These are phyloP conservation scores for Petrocephalus sullivani DNA, from an alignment of 2,797 vertebrate species.

Conservation along the genomic window DNA sequence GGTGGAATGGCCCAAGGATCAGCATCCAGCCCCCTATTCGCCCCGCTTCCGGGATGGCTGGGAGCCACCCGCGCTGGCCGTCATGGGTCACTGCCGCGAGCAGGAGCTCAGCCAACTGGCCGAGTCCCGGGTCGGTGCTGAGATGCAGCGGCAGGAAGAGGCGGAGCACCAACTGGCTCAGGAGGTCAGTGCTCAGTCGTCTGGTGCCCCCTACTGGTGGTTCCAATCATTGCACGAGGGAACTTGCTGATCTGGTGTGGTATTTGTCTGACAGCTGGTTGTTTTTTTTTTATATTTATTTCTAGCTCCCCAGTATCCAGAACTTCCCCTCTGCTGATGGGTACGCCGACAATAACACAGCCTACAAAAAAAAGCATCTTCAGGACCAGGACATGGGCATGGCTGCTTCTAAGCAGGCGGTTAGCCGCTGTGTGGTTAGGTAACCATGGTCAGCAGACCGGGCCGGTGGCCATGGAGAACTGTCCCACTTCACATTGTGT, in stretches of 20 bases:
- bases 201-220: conserved; percentile 33
- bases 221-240: conserved; percentile 35
- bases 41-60: conserved; percentile 85
- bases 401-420: conserved; percentile 74
- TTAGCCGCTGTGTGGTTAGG: conserved; percentile 76
- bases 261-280: not conserved
- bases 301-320: conserved; percentile 59
- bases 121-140: conserved; percentile 51
- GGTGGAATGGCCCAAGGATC: conserved; percentile 87
- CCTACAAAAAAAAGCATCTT: conserved; percentile 65
- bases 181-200: conserved; percentile 56
- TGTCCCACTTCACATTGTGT: conserved; percentile 40
- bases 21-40: conserved; percentile 75
- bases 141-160: conserved; percentile 66
- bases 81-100: conserved; percentile 56
- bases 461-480: conserved; percentile 64
- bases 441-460: conserved; percentile 56
- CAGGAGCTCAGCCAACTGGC: conserved; percentile 55
- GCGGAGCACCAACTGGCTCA: conserved; percentile 51
- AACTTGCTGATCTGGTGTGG: conserved; percentile 42
- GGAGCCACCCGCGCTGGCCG: conserved; percentile 75
- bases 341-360: conserved; percentile 63
- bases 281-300: conserved; percentile 36
- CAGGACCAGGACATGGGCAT: conserved; percentile 73
- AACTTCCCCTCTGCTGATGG: conserved; percentile 67